These are phyloP conservation scores for Callipepla squamata DNA, from an alignment of 2,113 vertebrate genomes.

Conservation along the genomic window DNA sequence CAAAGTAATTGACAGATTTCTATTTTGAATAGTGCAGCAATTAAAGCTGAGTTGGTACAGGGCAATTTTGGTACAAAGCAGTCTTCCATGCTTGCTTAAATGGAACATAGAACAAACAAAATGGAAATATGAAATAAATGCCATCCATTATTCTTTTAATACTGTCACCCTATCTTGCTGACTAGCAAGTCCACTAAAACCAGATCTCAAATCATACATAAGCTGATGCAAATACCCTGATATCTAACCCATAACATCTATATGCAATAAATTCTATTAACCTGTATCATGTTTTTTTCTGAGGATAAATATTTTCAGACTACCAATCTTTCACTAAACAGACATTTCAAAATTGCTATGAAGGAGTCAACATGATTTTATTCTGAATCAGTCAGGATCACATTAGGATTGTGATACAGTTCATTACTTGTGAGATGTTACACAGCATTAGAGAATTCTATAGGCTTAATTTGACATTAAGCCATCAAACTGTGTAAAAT, in stretches of 20 bases:
- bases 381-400: slow-evolving; percentile 19
- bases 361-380: slow-evolving; percentile 1
- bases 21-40: slow-evolving; percentile 52
- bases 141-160: slow-evolving; percentile 13
- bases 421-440: slow-evolving; percentile 20
- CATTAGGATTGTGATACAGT: slow-evolving; percentile 58
- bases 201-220: slow-evolving; percentile 30
- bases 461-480: slow-evolving; percentile 42
- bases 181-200: background rate
- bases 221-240: slow-evolving; percentile 39
- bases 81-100: slow-evolving; percentile 26
- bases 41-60: slow-evolving; percentile 30
- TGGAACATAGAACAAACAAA: slow-evolving; percentile 8
- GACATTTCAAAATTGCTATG: slow-evolving; percentile 56
- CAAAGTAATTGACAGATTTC: slow-evolving; percentile 52
- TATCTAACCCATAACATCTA: slow-evolving; percentile 24
- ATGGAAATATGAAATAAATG: slow-evolving; percentile 27
- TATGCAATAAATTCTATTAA: slow-evolving; percentile 54
- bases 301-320: slow-evolving; percentile 53
- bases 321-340: slow-evolving; percentile 56
- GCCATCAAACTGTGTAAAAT: slow-evolving; percentile 17
- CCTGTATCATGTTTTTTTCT: slow-evolving; percentile 34
- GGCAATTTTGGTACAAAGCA: background rate
- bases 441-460: background rate
- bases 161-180: background rate